Evolutionary conservation across 2,797 vertebrate species (phyloP), one percentile per base, ranked within the genome.

Genomic region (Catharus ustulatus): DNA sequence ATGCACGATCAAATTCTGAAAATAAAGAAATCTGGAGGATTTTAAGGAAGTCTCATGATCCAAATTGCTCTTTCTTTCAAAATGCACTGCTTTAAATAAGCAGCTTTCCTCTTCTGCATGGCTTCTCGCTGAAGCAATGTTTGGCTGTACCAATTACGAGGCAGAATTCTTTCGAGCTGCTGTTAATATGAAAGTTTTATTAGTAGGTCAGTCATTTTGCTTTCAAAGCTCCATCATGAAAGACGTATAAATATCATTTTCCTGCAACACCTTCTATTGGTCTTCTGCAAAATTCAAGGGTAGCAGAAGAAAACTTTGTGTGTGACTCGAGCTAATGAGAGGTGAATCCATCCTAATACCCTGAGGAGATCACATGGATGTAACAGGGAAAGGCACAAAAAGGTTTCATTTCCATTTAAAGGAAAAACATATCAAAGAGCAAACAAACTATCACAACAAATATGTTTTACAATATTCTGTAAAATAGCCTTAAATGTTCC

Each of bases 371-470:
- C 94, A 73, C 30, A 7, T 74, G 85, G 74, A 73, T 89, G 34
- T 92, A 95, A 63, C 54, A 73, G 78, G 72, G n/a, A 58, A 93
- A 91, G 49, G 73, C 85, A 72, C 76, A 84, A 81, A 97, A 96
- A 59, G 46, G 36, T 54, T 79, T 89, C 18, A 57, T 57, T 85
- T 89, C 55, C 82, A 29, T 96, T 95, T 88, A 66, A 83, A 77
- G 26, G 46, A 52, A 69, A 87, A 87, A 75, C 29, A 54, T 54
- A 54, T 54, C 40, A 94, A 45, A 80, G 69, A 80, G n/a, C 76
- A 96, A 96, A 92, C 73, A 89, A 72, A 58, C 26, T 61, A 68
- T 83, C 74, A 81, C 51, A 91, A 92, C 78, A 96, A 95, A 95
- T 72, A 91, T 90, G 84, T 94, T 78, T 89, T 80, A 78, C 61